These are phyloP conservation scores for Brienomyrus longianalis DNA, from an alignment of 2,113 vertebrate species.

Conservation along the genomic window DNA sequence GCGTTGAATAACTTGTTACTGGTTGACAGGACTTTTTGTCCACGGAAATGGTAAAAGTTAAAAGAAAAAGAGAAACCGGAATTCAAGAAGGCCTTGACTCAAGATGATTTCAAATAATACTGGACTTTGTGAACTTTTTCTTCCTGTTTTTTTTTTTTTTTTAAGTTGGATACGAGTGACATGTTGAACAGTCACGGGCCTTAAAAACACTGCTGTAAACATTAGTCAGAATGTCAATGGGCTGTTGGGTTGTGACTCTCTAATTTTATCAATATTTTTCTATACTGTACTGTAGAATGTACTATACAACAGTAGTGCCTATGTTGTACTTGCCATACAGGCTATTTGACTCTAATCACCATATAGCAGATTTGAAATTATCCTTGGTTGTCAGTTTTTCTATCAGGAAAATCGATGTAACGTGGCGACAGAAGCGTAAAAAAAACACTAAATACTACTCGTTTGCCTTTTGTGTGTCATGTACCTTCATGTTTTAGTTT, in stretches of 20 bases:
- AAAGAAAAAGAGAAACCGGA: not conserved
- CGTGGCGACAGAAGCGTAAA: no score
- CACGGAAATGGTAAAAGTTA: not conserved
- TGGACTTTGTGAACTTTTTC: not conserved
- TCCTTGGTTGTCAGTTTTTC: not conserved
- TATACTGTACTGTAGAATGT: not conserved
- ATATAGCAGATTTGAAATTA: not conserved
- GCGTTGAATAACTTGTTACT: not conserved
- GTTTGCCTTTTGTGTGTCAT: not conserved
- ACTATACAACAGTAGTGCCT: not conserved
- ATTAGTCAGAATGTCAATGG: not conserved
- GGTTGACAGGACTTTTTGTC: conserved; percentile 9
- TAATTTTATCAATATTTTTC: not conserved
- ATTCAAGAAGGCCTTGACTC: not conserved
- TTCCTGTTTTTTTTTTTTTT: not conserved
- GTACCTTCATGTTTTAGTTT: not conserved
- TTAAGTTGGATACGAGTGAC: not conserved
- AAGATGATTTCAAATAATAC: not conserved
- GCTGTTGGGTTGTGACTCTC: not conserved
- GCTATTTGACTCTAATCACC: not conserved
- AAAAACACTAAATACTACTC: not conserved
- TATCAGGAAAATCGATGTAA: not conserved
- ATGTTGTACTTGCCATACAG: not conserved
- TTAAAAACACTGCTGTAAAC: not conserved
- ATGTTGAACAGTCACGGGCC: not conserved